Percentiles rank a stretch among this genome's conserved stretches.
These are phyloP conservation scores for Nephrotoma appendiculata DNA, from an alignment of 2,888 invertebrate species.

Conservation along the genomic window DNA sequence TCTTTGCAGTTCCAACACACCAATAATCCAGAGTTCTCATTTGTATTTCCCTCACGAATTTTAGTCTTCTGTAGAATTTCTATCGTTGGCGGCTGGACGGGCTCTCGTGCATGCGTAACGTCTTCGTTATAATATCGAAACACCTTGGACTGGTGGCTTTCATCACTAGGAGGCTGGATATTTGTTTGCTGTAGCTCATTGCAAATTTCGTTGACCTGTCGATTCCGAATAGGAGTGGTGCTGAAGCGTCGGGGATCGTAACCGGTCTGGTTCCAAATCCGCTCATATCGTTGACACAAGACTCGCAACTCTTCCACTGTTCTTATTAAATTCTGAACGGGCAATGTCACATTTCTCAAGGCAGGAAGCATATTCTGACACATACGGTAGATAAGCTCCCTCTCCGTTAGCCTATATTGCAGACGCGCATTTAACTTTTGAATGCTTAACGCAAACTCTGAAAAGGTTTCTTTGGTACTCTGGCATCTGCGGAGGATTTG, in stretches of 20 bases:
- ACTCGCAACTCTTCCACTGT: not conserved
- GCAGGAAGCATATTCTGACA: not conserved
- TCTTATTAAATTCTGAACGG: not conserved
- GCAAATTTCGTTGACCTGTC: not conserved
- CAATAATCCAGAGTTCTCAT: not conserved
- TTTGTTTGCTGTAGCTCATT: not conserved
- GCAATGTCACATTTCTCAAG: not conserved
- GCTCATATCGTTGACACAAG: not conserved
- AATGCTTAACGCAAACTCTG: not conserved
- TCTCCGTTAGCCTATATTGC: not conserved
- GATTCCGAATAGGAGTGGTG: not conserved
- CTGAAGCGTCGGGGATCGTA: not conserved
- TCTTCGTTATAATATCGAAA: too few species aligned
- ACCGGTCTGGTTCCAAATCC: not conserved
- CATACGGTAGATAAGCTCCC: not conserved
- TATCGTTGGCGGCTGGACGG: too few species aligned
- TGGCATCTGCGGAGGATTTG: not conserved
- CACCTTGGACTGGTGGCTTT: too few species aligned
- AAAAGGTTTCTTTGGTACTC: not conserved
- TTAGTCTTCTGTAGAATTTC: too few species aligned
- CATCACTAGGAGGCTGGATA: not conserved
- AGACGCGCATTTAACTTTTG: not conserved
- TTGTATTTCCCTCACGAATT: not conserved
- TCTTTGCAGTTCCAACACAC: not conserved
- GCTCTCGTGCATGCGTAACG: too few species aligned